Evolutionary conservation across 2,113 vertebrate genomes (phyloP).

Genomic region (Sinosuthora webbiana): DNA sequence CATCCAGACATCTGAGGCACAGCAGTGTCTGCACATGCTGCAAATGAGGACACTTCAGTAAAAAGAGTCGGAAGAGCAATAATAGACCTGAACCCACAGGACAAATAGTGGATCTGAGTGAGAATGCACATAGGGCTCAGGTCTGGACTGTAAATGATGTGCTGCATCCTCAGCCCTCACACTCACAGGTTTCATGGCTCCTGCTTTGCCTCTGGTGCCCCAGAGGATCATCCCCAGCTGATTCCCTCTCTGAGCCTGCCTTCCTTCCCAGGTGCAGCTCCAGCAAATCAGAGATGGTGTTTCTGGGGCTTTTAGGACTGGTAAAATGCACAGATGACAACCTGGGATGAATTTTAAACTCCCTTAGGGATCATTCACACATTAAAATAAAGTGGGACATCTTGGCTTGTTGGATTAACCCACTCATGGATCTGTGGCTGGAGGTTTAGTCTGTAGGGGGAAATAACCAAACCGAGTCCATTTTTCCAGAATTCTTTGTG

Average conservation of each 20-base stretch:
- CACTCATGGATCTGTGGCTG: background rate
- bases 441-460: background rate
- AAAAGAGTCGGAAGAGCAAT: background rate
- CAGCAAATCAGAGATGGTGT: background rate
- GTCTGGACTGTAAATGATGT: too few relatives aligned
- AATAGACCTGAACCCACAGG: background rate
- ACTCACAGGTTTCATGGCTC: background rate
- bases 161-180: background rate
- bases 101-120: background rate
- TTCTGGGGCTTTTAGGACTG: background rate
- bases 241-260: background rate
- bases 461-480: background rate
- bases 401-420: background rate
- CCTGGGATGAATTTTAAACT: background rate
- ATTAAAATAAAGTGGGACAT: background rate
- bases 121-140: background rate
- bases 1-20: background rate
- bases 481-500: background rate
- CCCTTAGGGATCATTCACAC: background rate
- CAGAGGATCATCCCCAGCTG: accelerated
- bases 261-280: background rate
- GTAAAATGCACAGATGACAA: background rate
- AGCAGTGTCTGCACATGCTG: background rate
- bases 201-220: background rate
- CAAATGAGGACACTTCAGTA: background rate